phyloP scores from a whole-genome alignment of 2,888 invertebrate species.

The Aphrophora alni region DNA sequence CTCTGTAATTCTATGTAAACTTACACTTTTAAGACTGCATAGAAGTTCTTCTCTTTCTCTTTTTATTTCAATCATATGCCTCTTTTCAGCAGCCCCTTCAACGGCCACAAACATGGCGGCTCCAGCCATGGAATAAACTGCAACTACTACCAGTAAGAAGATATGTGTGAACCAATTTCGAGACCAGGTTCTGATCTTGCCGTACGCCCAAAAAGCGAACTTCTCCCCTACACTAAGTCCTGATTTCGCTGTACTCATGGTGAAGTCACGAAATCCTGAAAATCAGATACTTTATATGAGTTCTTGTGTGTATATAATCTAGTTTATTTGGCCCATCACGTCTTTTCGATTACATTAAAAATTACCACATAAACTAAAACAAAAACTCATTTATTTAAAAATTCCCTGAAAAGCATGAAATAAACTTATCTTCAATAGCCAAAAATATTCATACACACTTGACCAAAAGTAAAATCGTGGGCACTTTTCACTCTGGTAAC shows the following conservation, averaged over 20 bases:
- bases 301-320: too few relatives aligned
- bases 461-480: too few relatives aligned
- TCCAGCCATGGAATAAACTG: slow-evolving; percentile 81
- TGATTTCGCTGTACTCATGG: slow-evolving; percentile 72
- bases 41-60: slow-evolving; percentile 33
- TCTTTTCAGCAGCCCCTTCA: slow-evolving; percentile 68
- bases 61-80: slow-evolving; percentile 44
- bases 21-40: slow-evolving; percentile 8
- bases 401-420: too few relatives aligned
- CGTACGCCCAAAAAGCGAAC: slow-evolving; percentile 78
- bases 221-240: slow-evolving; percentile 86
- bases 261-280: slow-evolving; percentile 72
- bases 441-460: too few relatives aligned
- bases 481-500: too few relatives aligned
- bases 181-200: slow-evolving; percentile 77
- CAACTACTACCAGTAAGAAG: slow-evolving; percentile 78
- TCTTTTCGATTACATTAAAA: too few relatives aligned
- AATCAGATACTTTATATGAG: too few relatives aligned
- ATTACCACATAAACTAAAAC: too few relatives aligned
- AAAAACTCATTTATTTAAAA: too few relatives aligned
- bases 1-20: neutral
- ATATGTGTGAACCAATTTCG: slow-evolving; percentile 89
- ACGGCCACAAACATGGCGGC: slow-evolving; percentile 79
- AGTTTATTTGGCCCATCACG: too few relatives aligned
- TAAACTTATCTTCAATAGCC: too few relatives aligned